These are phyloP conservation scores for Myoxocephalus aenaeus DNA, from an alignment of 2,797 vertebrate species.

Conservation along the genomic window DNA sequence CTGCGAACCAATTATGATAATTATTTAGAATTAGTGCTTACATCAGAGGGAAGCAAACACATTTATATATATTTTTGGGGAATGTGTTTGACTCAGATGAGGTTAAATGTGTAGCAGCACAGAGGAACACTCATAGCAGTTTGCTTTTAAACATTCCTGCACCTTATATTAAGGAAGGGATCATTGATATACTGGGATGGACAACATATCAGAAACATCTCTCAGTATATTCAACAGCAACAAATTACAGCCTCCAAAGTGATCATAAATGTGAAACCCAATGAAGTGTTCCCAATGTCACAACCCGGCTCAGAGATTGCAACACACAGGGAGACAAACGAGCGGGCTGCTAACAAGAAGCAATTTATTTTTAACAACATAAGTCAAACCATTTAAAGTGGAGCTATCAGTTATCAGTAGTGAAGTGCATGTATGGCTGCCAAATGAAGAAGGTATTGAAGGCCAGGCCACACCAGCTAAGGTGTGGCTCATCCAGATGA, in stretches of 20 bases:
- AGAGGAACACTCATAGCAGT: neutral
- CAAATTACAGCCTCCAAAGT: neutral
- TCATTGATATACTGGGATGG: neutral
- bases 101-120: neutral
- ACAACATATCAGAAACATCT: neutral
- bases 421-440: too few species aligned
- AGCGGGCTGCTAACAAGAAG: too few species aligned
- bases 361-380: too few species aligned
- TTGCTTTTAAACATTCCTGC: neutral
- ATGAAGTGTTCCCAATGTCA: neutral
- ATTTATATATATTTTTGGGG: neutral
- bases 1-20: neutral
- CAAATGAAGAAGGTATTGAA: too few species aligned
- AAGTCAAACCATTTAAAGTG: too few species aligned
- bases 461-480: too few species aligned
- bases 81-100: neutral
- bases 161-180: neutral
- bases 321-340: too few species aligned
- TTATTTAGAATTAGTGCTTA: neutral
- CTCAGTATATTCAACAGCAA: neutral
- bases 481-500: too few species aligned
- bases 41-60: neutral
- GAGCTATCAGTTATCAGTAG: too few species aligned
- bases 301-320: too few species aligned
- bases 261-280: neutral